Percentiles rank a stretch among this genome's conserved stretches.
These are phyloP conservation scores for Budorcas taxicolor DNA, from an alignment of 2,113 vertebrate genomes.

Conservation along the genomic window DNA sequence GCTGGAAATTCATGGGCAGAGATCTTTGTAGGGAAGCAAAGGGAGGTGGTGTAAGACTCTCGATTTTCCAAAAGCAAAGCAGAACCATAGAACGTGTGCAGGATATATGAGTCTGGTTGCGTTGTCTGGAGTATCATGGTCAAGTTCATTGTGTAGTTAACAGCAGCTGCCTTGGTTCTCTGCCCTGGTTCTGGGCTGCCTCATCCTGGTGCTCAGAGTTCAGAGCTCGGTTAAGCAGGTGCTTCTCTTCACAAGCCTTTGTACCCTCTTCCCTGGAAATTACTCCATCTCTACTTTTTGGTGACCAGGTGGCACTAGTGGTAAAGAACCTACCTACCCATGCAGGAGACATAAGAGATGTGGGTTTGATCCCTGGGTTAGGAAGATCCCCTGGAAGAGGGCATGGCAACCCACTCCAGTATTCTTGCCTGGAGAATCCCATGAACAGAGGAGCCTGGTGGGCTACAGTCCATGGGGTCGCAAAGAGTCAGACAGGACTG, in stretches of 20 bases:
- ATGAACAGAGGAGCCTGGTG: neutral
- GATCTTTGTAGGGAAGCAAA: neutral
- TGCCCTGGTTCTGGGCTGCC: neutral
- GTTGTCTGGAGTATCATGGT: neutral
- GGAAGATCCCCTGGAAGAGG: neutral
- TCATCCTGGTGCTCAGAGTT: neutral
- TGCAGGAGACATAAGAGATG: neutral
- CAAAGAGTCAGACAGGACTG: neutral
- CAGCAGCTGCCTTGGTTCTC: neutral
- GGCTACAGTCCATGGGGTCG: neutral
- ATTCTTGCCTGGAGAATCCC: neutral
- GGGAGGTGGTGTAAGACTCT: neutral
- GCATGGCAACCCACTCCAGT: neutral
- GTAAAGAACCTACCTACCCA: neutral
- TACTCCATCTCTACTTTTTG: neutral
- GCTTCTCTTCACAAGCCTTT: neutral
- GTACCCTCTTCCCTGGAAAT: neutral
- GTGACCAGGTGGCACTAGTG: neutral
- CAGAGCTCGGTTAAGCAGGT: neutral
- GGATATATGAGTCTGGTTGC: neutral
- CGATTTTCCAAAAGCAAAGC: neutral
- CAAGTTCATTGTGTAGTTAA: neutral
- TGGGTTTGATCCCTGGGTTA: neutral
- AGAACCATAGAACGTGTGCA: neutral
- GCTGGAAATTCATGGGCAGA: neutral